A percentile compares a stretch with the other conserved stretches of the same genome.
Evolutionary conservation across 2,797 vertebrate species (phyloP).

Genomic region (Mormyrops boulengeri): DNA sequence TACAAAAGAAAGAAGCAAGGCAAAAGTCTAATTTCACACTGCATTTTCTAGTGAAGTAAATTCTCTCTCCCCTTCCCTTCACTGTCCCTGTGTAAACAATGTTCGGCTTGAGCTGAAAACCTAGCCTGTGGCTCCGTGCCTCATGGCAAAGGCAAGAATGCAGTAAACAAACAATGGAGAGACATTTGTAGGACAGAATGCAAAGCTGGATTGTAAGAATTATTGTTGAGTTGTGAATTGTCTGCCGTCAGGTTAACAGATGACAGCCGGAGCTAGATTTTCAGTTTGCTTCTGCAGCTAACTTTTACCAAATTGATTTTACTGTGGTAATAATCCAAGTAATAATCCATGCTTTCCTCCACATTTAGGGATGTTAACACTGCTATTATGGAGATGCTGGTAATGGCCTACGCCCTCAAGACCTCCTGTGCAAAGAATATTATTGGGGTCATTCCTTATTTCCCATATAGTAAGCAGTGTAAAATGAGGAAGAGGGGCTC

Average conservation of each 20-base stretch:
- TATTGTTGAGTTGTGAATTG: neutral
- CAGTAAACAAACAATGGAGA: neutral
- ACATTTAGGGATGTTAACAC: constrained; percentile 87
- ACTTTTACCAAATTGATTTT: neutral
- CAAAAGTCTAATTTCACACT: neutral
- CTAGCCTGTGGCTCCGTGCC: neutral
- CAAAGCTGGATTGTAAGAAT: neutral
- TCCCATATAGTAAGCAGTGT: constrained; percentile 98
- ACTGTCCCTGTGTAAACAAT: neutral
- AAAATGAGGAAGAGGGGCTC: constrained; percentile 98
- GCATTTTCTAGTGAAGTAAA: neutral
- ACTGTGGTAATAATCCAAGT: neutral
- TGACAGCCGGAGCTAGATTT: neutral
- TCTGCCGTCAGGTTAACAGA: neutral
- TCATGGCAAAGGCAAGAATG: neutral
- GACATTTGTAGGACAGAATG: neutral
- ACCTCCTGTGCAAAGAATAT: constrained; percentile 95
- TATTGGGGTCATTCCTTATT: constrained; percentile 95
- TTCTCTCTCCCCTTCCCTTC: neutral
- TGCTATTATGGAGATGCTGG: constrained; percentile 93
- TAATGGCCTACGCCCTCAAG: constrained; percentile 95
- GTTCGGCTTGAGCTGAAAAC: neutral
- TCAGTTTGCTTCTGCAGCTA: neutral
- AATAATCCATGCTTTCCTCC: neutral
- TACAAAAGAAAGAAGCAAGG: neutral